Base-by-base conservation (phyloP, 2,888 invertebrate genomes). In the Amorpha juglandis region DNA sequence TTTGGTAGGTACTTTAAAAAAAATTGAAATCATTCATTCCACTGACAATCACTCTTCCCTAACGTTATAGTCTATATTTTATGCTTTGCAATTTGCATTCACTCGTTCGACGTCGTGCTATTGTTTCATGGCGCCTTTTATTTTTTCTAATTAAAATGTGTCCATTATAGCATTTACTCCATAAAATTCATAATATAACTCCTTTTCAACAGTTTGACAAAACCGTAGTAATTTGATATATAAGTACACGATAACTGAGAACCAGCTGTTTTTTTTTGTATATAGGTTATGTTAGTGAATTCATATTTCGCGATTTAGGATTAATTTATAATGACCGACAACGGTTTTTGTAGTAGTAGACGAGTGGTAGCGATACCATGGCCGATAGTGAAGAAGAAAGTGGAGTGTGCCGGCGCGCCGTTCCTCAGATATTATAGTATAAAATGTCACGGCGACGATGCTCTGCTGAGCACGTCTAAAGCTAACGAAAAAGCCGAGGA, bases 341-440 rank as follows among this genome's bases (percentile, higher is more conserved):
- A 81, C 71, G 89, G 86, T 67, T 78, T 78, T 68, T 80, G 72
- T 78, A 85, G 76, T 67, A 79, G 80, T 67, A 82, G 80, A 74
- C 81, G 87, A 67, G 81, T 81, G 70, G 87, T 92, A 71, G 84
- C 84, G 62, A 82, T 92, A 79, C 85, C 90, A 70, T 84, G 82
- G 69, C 83, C 87, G 16, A 82, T 85, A 70, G 78, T 82, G 62
- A 90, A 87, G 70, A 86, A 87, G 70, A 88, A 79, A 82, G 92
- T 94, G 50, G 94, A 94, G 82, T 94, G 94, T 75, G 94, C 90
- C 35, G 94, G 94, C 9, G 88, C 90, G 9, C 88, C 90, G 35
- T 94, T 94, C 75, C 81, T 94, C 63, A 87, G 89, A 75, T 94
- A 94, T 84, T 84, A 91, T 74, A 93, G 89, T 73, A 87, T 93